Evolutionary conservation across 2,888 invertebrate species (phyloP).

Genomic region (Carabus problematicus): DNA sequence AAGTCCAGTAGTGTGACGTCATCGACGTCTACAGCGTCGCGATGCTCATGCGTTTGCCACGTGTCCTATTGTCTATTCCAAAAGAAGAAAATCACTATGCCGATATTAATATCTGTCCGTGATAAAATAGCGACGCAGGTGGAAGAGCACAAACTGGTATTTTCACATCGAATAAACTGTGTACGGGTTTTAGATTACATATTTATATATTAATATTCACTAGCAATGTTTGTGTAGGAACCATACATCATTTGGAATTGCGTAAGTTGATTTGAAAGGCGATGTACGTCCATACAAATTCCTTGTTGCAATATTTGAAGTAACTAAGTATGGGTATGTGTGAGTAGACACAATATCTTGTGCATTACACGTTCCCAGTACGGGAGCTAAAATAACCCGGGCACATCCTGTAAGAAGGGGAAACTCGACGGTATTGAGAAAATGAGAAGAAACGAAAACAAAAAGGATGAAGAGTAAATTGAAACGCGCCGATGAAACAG

Average conservation of each 20-base stretch:
- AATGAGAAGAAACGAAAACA: not conserved
- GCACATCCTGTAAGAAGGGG: constrained; percentile 37
- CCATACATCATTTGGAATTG: no score
- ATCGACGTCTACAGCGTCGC: constrained; percentile 16
- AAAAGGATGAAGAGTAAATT: constrained; percentile 8
- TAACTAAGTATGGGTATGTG: constrained; percentile 14
- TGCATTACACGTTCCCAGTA: not conserved
- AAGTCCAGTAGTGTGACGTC: constrained; percentile 23
- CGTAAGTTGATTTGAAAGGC: not conserved
- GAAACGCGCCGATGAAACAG: not conserved
- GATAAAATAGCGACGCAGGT: no score
- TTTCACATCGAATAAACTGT: no score
- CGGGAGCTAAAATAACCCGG: constrained; percentile 36
- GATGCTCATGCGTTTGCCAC: constrained; percentile 9
- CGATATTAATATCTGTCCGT: no score
- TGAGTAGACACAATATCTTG: constrained; percentile 27
- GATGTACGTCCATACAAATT: no score
- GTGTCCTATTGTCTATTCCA: constrained; percentile 2
- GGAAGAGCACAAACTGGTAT: no score
- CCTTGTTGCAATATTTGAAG: not conserved
- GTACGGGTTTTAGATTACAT: no score
- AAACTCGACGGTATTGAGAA: not conserved
- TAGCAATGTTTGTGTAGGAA: no score
- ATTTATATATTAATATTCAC: no score
- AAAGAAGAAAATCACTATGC: not conserved